A percentile compares a stretch with the other conserved stretches of the same genome.
Evolutionary conservation across 2,888 invertebrate genomes (phyloP).

Genomic region (Mycogona germanica): DNA sequence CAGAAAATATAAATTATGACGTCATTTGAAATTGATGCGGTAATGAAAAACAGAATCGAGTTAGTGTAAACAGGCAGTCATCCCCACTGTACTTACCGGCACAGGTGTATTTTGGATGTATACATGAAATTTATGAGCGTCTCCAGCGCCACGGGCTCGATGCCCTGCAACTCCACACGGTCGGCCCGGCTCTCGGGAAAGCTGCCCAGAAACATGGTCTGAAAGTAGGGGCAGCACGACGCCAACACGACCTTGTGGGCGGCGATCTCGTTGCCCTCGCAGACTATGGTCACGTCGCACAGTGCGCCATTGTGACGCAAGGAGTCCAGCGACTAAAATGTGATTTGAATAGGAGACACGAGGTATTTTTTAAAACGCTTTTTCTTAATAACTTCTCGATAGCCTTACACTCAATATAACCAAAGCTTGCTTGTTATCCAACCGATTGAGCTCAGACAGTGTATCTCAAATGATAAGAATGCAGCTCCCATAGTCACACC

Average conservation of each 20-base stretch:
- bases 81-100: slow-evolving; percentile 4
- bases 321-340: slow-evolving; percentile 12
- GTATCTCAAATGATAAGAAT: no score
- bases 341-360: no score
- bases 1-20: no score
- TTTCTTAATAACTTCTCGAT: no score
- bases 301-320: slow-evolving; percentile 12
- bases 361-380: no score
- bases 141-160: slow-evolving; percentile 31
- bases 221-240: slow-evolving; percentile 19
- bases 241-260: slow-evolving; percentile 18
- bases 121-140: slow-evolving; percentile 38
- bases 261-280: slow-evolving; percentile 15
- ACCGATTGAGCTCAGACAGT: no score
- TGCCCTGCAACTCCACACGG: slow-evolving; percentile 24
- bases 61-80: no score
- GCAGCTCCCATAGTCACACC: no score
- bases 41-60: no score
- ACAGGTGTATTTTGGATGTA: slow-evolving; percentile 27
- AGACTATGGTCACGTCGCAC: slow-evolving; percentile 19
- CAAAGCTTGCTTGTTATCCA: no score
- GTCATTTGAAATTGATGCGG: no score
- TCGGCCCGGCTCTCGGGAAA: slow-evolving; percentile 19
- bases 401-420: no score
- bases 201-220: slow-evolving; percentile 20